Base-by-base conservation (phyloP, 2,797 vertebrate species). In the Typhlichthys subterraneus region DNA sequence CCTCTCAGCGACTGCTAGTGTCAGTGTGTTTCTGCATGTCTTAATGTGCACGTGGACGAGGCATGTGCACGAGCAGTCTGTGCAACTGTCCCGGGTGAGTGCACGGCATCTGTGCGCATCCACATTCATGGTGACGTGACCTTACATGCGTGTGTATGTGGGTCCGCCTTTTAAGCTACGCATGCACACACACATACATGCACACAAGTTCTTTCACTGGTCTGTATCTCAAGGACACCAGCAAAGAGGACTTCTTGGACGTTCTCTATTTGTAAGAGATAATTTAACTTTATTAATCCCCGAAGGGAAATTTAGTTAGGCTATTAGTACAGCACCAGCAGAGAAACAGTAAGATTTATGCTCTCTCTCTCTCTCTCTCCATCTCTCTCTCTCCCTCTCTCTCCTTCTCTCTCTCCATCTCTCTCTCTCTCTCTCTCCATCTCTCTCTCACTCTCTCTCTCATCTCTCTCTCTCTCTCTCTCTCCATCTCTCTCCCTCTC, bases 1-100 rank as follows among this genome's bases (percentile, higher is more conserved):
- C 38, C 38, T 7, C 38, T 42, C 38, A 9, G 2, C 38, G 1
- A 38, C 33, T 38, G 33, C 5, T 23, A 23, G 19, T 23, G 19
- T 23, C 49, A 51, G 14, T 14, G 29, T 13, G n/a, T 15, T 11
- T 19, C 14, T 53, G 14, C 23, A 55, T 65, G 29, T 75, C 59
- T 68, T 38, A 42, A 9, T 56, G 60, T 14, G 45, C 31, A 45
- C 31, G 23, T 23, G 29, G 45, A 5, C 38, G 23, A 23, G 23
- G 17, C 17, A 63, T 6, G 33, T 38, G 29, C 49, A 5, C 38
- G 19, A 19, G 19, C 23, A 23, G 38, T 9, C 38, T 42, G 38
- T 42, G 38, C 9, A 42, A 42, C 38, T 42, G 7, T 42, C 38
- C 38, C 38, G 12, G 38, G 51, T 52, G 59, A 15, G 61, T 54